Conservation (phyloP, 2,888 invertebrate genomes). For the Andricus quercusramuli region DNA sequence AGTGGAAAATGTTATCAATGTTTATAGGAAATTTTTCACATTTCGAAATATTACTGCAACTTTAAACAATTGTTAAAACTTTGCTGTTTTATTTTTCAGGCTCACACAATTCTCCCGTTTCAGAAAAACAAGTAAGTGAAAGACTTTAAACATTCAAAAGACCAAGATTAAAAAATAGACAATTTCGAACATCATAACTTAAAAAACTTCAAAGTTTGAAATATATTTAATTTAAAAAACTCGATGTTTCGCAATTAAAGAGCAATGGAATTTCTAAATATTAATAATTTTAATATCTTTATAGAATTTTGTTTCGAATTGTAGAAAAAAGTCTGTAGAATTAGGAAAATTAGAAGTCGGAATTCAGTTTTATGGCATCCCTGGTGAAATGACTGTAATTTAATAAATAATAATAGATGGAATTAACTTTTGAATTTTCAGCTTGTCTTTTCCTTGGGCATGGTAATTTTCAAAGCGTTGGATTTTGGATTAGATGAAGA, state of each 20-base stretch:
- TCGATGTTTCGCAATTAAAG: too few species aligned
- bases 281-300: too few species aligned
- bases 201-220: too few species aligned
- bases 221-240: too few species aligned
- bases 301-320: conserved; percentile 45
- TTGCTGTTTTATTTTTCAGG: conserved; percentile 53
- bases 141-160: not conserved
- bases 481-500: conserved; percentile 92
- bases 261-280: too few species aligned
- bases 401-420: not conserved
- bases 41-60: not conserved
- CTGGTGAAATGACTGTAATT: too few species aligned
- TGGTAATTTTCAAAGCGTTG: conserved; percentile 92
- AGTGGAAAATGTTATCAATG: not conserved
- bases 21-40: not conserved
- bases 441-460: conserved; percentile 90
- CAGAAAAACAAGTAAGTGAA: conserved; percentile 59
- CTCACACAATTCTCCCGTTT: conserved; percentile 48
- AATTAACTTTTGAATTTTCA: conserved; percentile 72
- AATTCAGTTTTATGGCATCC: too few species aligned
- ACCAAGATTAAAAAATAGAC: too few species aligned
- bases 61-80: not conserved
- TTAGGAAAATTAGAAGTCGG: too few species aligned
- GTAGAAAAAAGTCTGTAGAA: not conserved
- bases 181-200: too few species aligned